A percentile compares a stretch with the other conserved stretches of the same genome.
Evolutionary conservation across 1,140 invertebrate genomes (phyloP).

Genomic region (Microvelia longipes): DNA sequence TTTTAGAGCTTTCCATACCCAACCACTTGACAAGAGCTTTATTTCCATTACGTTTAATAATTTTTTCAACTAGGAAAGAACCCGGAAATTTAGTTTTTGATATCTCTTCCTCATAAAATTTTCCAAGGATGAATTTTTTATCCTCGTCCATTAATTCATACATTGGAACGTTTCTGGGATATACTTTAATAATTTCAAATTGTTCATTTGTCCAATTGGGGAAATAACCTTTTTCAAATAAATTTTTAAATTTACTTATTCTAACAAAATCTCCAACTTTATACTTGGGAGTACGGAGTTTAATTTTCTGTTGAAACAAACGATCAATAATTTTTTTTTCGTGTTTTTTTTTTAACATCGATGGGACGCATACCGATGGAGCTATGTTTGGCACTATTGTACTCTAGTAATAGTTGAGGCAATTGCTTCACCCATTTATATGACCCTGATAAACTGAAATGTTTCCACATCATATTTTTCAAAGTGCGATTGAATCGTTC

Average conservation of each 20-base stretch:
- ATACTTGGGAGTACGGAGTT: conserved; percentile 19
- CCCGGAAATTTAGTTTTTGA: conserved; percentile 1
- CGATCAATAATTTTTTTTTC: conserved; percentile 16
- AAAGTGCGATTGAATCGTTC: conserved; percentile 31
- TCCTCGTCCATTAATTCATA: background rate
- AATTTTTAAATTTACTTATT: conserved; percentile 21
- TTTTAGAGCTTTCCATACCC: too few species aligned
- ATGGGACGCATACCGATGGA: conserved; percentile 27
- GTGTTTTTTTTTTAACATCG: conserved; percentile 14
- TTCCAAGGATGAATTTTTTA: background rate
- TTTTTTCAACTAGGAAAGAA: conserved; percentile 10
- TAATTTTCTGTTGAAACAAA: conserved; percentile 20
- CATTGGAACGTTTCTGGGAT: background rate
- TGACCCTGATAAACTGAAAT: conserved; percentile 27
- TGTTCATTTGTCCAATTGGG: conserved; percentile 25
- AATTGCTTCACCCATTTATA: conserved; percentile 25
- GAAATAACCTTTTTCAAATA: conserved; percentile 24
- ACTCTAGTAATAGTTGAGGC: conserved; percentile 24
- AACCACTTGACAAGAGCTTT: background rate
- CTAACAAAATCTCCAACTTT: conserved; percentile 25
- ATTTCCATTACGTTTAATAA: background rate
- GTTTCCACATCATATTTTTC: conserved; percentile 27
- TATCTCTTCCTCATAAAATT: conserved; percentile 10
- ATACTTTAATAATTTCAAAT: conserved; percentile 18
- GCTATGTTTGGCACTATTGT: conserved; percentile 29